Evolutionary conservation across 2,113 vertebrate genomes (phyloP), one percentile per base, ranked within the genome.

Genomic region (Thomomys bottae): DNA sequence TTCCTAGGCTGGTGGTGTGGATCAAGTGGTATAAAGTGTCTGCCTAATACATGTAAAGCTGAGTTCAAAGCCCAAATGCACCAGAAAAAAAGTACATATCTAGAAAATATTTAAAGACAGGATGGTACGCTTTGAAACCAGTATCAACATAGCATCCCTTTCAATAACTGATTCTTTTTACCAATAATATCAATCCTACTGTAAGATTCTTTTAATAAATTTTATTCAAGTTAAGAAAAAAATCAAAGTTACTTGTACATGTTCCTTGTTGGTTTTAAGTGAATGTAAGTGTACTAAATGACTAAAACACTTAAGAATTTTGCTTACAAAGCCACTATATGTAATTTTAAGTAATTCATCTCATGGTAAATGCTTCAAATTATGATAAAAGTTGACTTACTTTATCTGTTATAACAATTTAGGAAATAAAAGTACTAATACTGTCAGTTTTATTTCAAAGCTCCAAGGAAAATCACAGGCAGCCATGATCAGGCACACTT

Each of bases 221-320:
- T 24, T 6, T 49, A 82, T 57, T 83, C 91, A 64, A 87, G 42
- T 89, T 73, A 66, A 78, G 63, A 61, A 64, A 92, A 94, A 93
- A 88, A 42, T 75, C 38, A 81, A 88, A 72, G 8, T 93, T 70
- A 72, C 30, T 49, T 86, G 21, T 24, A 89, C 23, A 72, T 78
- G 26, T 6, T 71, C 75, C 72, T 89, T 89, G 87, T 72, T 85
- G 26, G 91, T 64, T 89, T 86, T 87, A 95, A 81, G 64, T 67
- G 70, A 92, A 88, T 57, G 77, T 36, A 92, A 87, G 71, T 40
- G 72, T 71, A 8, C 45, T 91, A 88, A 91, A 71, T 78, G 63
- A 79, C 49, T 67, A 91, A 81, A 93, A 94, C 83, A 86, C 28
- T 66, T 83, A 82, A 40, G 30, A 83, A 82, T 88, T 96, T 73